Evolutionary conservation across 2,113 vertebrate species (phyloP).

Genomic region (Mustelus asterias): DNA sequence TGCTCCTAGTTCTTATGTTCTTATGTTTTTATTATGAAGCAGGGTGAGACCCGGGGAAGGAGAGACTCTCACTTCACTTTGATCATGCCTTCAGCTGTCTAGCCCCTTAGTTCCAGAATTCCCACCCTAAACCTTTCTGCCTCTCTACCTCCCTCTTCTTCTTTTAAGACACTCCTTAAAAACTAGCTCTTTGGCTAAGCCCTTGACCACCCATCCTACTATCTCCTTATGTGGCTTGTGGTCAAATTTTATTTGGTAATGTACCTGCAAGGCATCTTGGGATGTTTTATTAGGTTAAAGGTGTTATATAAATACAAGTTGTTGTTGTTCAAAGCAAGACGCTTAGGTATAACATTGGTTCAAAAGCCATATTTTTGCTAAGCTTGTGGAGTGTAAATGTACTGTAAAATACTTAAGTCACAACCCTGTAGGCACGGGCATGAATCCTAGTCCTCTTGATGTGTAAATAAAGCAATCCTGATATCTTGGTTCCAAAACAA

Average conservation of each 20-base stretch:
- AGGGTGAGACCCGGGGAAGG: background rate
- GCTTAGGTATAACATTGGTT: background rate
- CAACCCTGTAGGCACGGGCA: background rate
- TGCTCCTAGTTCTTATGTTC: no score
- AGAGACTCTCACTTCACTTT: background rate
- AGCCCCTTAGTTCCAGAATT: background rate
- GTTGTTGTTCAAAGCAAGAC: background rate
- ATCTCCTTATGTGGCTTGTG: background rate
- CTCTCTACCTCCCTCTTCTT: background rate
- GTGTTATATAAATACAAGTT: background rate
- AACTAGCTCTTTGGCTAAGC: background rate
- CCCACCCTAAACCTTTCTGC: background rate
- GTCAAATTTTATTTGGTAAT: background rate
- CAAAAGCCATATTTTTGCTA: background rate
- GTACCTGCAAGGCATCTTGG: background rate
- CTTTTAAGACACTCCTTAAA: background rate
- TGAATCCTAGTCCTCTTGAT: background rate
- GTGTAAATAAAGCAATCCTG: background rate
- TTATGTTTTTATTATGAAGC: no score
- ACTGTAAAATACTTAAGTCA: background rate
- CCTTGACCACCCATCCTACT: no score
- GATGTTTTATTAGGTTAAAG: background rate
- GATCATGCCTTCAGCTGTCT: background rate
- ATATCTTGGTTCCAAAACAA: background rate
- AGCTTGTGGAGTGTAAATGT: background rate